Evolutionary conservation across 2,113 vertebrate genomes (phyloP).

Genomic region (Nanorana parkeri): DNA sequence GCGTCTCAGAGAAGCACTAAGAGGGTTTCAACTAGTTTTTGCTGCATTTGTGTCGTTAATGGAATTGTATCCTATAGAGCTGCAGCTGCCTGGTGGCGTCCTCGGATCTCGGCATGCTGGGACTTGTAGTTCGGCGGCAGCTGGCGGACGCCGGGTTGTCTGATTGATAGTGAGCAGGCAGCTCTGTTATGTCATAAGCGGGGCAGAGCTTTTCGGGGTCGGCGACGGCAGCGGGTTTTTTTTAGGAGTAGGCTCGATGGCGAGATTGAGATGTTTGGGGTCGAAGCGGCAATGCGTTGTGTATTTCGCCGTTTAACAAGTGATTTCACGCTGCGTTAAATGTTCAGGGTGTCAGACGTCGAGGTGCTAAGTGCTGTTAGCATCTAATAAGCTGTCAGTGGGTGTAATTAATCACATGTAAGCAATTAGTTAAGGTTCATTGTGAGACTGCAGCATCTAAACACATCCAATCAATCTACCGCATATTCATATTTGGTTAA

Average conservation of each 20-base stretch:
- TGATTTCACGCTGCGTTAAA: conserved; percentile 29
- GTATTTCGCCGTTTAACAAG: conserved; percentile 11
- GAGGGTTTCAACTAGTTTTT: too few relatives aligned
- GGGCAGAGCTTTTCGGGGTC: background rate
- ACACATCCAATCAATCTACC: background rate
- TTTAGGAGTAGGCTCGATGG: too few relatives aligned
- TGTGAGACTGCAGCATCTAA: conserved; percentile 4
- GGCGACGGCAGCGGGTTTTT: background rate
- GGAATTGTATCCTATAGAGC: background rate
- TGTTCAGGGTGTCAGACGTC: conserved; percentile 19
- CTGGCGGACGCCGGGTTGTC: background rate
- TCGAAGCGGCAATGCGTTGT: background rate
- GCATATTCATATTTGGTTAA: too few relatives aligned
- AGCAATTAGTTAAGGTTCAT: conserved; percentile 31
- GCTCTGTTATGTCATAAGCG: background rate
- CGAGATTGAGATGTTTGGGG: background rate
- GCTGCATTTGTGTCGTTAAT: too few relatives aligned
- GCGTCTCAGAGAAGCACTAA: too few relatives aligned
- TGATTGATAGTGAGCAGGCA: background rate
- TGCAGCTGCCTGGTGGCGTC: background rate
- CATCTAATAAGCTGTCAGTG: conserved; percentile 36
- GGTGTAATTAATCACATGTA: conserved; percentile 44
- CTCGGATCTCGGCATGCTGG: background rate
- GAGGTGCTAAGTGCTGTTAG: conserved; percentile 20
- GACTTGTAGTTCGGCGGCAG: background rate